phyloP scores from a whole-genome alignment of 2,113 vertebrate genomes.

The Atrichornis clamosus region DNA sequence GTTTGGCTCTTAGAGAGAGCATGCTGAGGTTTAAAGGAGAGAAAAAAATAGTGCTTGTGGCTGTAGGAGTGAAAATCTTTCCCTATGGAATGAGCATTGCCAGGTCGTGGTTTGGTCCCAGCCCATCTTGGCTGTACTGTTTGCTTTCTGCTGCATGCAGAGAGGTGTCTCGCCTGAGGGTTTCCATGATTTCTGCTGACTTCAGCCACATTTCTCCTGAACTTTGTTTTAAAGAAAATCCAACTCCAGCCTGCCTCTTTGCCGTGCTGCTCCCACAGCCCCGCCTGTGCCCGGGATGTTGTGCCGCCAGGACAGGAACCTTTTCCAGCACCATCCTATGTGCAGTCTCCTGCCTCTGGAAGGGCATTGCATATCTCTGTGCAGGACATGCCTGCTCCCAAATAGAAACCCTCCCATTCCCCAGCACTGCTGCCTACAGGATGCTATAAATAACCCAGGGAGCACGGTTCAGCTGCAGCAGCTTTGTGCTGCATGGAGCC shows the following conservation, averaged over 20 bases:
- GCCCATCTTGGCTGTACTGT: background rate
- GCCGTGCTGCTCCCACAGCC: background rate
- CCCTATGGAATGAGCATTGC: background rate
- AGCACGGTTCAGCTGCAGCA: conserved; percentile 54
- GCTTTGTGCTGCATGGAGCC: conserved; percentile 25
- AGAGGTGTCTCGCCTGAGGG: background rate
- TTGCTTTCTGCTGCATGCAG: background rate
- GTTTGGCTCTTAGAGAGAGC: background rate
- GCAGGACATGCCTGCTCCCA: background rate
- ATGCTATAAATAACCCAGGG: conserved; percentile 59
- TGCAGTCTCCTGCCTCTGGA: accelerated
- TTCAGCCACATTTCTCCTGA: background rate
- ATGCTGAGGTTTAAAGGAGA: background rate
- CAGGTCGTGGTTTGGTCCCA: background rate
- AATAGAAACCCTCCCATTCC: background rate
- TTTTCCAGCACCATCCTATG: background rate
- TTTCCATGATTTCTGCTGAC: background rate
- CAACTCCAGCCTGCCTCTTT: background rate
- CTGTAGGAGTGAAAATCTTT: background rate
- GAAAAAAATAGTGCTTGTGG: background rate
- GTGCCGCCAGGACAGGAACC: background rate
- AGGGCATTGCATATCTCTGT: background rate
- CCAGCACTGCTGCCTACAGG: background rate
- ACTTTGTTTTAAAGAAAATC: background rate
- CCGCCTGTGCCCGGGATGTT: accelerated